Percentiles rank a stretch among this genome's conserved stretches.
Conservation (phyloP, 2,888 invertebrate species). For the Epinotia bilunana region DNA sequence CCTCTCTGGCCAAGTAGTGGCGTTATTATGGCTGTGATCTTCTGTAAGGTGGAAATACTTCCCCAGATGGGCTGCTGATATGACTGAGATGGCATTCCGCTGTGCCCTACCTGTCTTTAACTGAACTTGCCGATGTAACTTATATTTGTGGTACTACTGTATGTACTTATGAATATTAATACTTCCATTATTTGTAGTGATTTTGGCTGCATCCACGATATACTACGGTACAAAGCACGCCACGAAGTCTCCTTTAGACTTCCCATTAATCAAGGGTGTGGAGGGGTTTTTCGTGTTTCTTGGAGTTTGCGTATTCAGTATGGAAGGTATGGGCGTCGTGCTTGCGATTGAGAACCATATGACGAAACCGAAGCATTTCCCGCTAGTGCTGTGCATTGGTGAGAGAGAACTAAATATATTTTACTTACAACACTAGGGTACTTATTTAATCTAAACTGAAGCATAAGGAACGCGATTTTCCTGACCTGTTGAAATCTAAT, state of each 20-base stretch:
- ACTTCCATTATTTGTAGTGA: slow-evolving; percentile 49
- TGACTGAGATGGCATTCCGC: too few relatives aligned
- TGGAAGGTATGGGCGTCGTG: slow-evolving; percentile 68
- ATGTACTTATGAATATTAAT: neutral
- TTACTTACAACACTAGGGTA: neutral
- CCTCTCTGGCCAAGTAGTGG: too few relatives aligned
- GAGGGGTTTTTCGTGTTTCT: slow-evolving; percentile 67
- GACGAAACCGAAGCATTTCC: slow-evolving; percentile 59
- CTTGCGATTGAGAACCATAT: slow-evolving; percentile 66
- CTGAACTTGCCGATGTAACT: too few relatives aligned
- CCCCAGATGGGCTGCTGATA: too few relatives aligned
- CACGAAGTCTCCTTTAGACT: slow-evolving; percentile 43
- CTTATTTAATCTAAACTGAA: neutral
- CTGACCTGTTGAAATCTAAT: neutral
- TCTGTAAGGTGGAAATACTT: too few relatives aligned
- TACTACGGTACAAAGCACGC: slow-evolving; percentile 53
- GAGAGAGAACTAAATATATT: slow-evolving; percentile 20
- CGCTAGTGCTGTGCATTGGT: slow-evolving; percentile 58
- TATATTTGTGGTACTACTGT: too few relatives aligned
- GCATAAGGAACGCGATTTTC: neutral
- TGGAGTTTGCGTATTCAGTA: slow-evolving; percentile 80
- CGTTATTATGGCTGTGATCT: too few relatives aligned
- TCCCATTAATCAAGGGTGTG: slow-evolving; percentile 50
- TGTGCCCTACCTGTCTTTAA: too few relatives aligned
- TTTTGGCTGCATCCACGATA: slow-evolving; percentile 53